Evolutionary conservation across 2,888 invertebrate species (phyloP), one percentile per base, ranked within the genome.

Genomic region (Sycophila texana): DNA sequence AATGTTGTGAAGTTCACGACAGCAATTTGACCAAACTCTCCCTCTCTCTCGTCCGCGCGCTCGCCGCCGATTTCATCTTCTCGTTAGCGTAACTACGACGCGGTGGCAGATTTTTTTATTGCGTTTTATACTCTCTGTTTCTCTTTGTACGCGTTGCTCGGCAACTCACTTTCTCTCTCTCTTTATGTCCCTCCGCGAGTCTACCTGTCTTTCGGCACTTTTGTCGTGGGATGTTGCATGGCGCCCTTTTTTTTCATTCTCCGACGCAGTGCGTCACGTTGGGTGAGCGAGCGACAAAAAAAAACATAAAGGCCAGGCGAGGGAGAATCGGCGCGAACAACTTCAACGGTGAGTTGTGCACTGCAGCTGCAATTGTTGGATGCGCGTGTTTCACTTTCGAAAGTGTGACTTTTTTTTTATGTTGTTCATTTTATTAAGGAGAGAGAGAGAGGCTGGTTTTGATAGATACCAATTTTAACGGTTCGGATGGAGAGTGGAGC

Each of bases 1-100:
- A 79, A 72, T 79, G 79, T 71, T 75, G 39, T 75, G 72, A 75
- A 79, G 72, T 79, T 79, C 75, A 72, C 72, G 67, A 72, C 67
- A 71, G 67, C 71, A 75, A 75, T 79, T 79, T 60, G 71, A 60
- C 47, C 60, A 10, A 39, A 51, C 26, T 61, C 63, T 18, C 26
- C 12, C n/a, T n/a, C n/a, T n/a, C n/a, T n/a, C n/a, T n/a, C n/a
- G n/a, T n/a, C n/a, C n/a, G n/a, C n/a, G n/a, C 72, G 57, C 70
- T 49, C 65, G 57, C 58, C 20, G 51, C 72, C 66, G 57, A 60
- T 26, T 20, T n/a, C 66, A 60, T 76, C 75, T 75, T 75, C 67
- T 67, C 79, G 72, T 79, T 79, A 72, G 75, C 67, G 71, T 49
- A 51, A 61, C 79, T 47, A 26, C 58, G 77, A 51, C 72, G 47